Percentiles rank a stretch among this genome's conserved stretches.
Evolutionary conservation across 2,113 vertebrate genomes (phyloP).

Genomic region (Scalopus aquaticus): DNA sequence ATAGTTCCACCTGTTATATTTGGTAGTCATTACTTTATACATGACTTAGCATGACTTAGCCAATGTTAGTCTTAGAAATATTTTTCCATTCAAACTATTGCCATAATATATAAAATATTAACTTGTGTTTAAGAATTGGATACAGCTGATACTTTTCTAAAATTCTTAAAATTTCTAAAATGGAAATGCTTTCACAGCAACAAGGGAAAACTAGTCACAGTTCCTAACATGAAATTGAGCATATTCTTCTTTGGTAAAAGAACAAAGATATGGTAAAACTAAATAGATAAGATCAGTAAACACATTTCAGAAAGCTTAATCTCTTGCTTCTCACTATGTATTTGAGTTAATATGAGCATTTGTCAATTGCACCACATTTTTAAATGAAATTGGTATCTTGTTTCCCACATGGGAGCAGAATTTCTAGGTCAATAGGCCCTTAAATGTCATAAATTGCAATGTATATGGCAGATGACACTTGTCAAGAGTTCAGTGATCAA

Average conservation of each 20-base stretch:
- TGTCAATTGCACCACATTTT: constrained; percentile 76
- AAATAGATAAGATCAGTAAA: neutral
- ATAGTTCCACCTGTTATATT: neutral
- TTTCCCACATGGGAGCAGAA: constrained; percentile 69
- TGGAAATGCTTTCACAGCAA: neutral
- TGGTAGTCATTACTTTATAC: neutral
- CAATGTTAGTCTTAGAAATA: no score
- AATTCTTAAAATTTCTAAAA: neutral
- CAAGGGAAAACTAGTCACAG: neutral
- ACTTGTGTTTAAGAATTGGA: neutral
- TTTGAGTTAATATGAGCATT: constrained; percentile 78
- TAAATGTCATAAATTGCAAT: constrained; percentile 68
- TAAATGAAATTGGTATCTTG: constrained; percentile 78
- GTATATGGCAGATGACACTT: constrained; percentile 80
- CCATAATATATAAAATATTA: neutral
- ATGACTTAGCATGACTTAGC: neutral
- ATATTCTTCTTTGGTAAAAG: neutral
- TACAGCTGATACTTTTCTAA: neutral
- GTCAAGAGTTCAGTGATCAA: constrained; percentile 80
- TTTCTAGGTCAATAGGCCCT: constrained; percentile 71
- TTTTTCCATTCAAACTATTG: neutral
- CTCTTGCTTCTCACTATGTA: constrained; percentile 45
- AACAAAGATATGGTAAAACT: neutral
- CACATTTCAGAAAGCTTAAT: constrained; percentile 55
- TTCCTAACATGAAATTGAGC: neutral